Conservation (phyloP, 2,113 vertebrate genomes). For the Microcebus murinus region DNA sequence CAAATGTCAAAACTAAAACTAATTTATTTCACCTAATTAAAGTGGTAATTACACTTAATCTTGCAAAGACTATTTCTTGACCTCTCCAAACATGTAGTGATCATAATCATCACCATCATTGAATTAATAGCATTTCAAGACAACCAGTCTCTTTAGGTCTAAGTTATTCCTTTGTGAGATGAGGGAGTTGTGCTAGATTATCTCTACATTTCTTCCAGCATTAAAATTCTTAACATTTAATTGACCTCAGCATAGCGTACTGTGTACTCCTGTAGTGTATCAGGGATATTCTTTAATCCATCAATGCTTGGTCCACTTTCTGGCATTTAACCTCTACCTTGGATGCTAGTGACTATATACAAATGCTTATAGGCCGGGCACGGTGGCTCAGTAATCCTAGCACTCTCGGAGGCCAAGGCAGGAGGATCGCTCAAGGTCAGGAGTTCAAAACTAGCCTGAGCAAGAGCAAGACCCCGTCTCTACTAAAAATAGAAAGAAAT, state of each 20-base stretch:
- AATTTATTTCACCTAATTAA: constrained; percentile 49
- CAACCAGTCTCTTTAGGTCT: background rate
- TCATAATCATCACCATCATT: background rate
- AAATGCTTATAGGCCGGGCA: constrained; percentile 10
- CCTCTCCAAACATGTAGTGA: constrained; percentile 34
- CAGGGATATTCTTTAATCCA: background rate
- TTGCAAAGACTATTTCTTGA: constrained; percentile 46
- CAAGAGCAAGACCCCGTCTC: no score
- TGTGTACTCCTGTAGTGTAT: background rate
- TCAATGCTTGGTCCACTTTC: background rate
- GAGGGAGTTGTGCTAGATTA: background rate
- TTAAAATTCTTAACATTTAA: constrained; percentile 46
- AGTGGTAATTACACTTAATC: constrained; percentile 29
- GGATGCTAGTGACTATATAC: background rate
- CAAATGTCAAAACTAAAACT: constrained; percentile 57
- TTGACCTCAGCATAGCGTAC: background rate
- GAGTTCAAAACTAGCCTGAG: no score
- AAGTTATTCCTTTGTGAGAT: background rate
- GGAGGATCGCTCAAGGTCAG: no score
- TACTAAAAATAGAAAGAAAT: no score
- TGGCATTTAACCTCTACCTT: constrained; percentile 41
- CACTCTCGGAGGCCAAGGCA: no score
- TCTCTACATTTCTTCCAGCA: constrained; percentile 17
- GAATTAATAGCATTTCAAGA: constrained; percentile 56
- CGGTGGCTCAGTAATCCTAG: no score